Evolutionary conservation across 2,797 vertebrate genomes (phyloP), one percentile per base, ranked within the genome.

Genomic region (Trichosurus vulpecula): DNA sequence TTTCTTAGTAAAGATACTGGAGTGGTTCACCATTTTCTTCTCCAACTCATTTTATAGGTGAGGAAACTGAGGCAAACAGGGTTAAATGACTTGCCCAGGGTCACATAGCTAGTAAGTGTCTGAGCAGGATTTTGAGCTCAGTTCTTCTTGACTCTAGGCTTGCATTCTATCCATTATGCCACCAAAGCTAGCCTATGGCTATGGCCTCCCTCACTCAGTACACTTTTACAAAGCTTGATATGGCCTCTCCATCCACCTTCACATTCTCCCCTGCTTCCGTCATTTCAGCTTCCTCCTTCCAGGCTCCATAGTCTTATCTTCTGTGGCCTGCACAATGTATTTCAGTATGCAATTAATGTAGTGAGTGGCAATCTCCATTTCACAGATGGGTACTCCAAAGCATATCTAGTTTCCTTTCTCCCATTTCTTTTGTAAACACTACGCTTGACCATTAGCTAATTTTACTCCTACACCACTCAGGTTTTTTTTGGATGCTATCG

Each of bases 191-290:
- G 16, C 61, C 61, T n/a, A 6, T 74, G 61, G 14, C 61, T 74
- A 8, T 96, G 90, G 96, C 27, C 2, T 74, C 35, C n/a, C 27
- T 66, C 31, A 92, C 14, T 93, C 74, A 93, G 16, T 4, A 94
- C 41, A 89, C 47, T 91, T 93, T 90, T 87, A 2, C 41, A 91
- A 74, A 95, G 58, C 19, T 95, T 54, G 74, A 91, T 41, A 31
- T 95, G 30, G 12, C 35, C 14, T 56, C 52, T 2, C 56, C 95
- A 58, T 66, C 92, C 91, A 87, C 25, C 13, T 93, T 58, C 47
- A 94, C 16, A 47, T 58, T 96, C 66, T 9, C 10, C 16, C 31
- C 54, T 90, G 41, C 92, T 92, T 56, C 41, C 91, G 91, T 94
- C 25, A n/a, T 53, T 90, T 92, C 31, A 56, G 35, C 3, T 9